Evolutionary conservation across 1,140 invertebrate genomes (phyloP).

Genomic region (Hestina assimilis): DNA sequence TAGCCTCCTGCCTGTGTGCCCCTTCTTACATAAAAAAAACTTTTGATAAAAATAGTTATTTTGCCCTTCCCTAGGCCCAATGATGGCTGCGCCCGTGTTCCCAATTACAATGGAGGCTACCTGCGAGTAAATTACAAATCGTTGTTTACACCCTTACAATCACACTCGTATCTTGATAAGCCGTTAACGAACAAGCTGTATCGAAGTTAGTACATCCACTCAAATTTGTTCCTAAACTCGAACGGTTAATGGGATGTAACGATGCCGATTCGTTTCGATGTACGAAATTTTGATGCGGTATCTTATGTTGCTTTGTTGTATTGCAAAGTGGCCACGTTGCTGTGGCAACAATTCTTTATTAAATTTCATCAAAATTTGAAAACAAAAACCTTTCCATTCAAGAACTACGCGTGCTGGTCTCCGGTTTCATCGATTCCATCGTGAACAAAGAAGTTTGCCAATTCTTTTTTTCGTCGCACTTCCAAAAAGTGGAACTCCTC

Average conservation of each 20-base stretch:
- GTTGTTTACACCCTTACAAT: conserved; percentile 23
- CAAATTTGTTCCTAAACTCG: conserved; percentile 32
- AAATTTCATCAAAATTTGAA: too few species aligned
- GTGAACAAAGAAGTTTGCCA: too few species aligned
- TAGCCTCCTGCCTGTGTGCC: too few species aligned
- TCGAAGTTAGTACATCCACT: conserved; percentile 32
- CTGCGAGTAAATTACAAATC: neutral
- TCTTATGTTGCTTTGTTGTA: neutral
- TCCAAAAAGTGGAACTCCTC: too few species aligned
- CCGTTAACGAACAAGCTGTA: conserved; percentile 30
- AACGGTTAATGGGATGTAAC: conserved; percentile 31
- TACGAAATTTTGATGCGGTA: conserved; percentile 13
- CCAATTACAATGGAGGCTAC: neutral
- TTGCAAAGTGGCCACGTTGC: neutral
- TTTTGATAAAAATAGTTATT: too few species aligned
- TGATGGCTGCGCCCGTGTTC: too few species aligned
- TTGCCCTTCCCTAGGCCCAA: too few species aligned
- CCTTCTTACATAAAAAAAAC: too few species aligned
- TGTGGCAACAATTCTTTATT: neutral
- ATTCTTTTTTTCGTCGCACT: too few species aligned
- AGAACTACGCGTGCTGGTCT: too few species aligned
- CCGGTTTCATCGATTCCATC: too few species aligned
- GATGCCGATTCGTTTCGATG: conserved; percentile 24
- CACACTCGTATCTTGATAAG: conserved; percentile 24
- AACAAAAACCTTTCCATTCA: too few species aligned